Percentiles rank a stretch among this genome's conserved stretches.
phyloP scores from a whole-genome alignment of 2,113 vertebrate species.

The Tetraodon nigroviridis region DNA sequence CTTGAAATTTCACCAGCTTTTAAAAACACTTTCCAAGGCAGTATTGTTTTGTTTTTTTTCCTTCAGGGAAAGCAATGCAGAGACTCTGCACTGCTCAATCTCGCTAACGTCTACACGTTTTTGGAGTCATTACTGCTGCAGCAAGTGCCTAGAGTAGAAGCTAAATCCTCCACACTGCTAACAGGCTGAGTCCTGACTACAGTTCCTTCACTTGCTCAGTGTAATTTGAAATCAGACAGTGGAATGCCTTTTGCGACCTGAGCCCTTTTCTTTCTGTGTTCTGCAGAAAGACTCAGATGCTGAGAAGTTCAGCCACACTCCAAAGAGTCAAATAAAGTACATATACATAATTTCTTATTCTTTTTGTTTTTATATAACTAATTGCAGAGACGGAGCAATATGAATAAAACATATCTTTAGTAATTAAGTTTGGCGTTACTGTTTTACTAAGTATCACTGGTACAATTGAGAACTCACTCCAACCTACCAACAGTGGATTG shows the following conservation, averaged over 20 bases:
- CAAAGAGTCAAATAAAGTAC: neutral
- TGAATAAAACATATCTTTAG: no score
- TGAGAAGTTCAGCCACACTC: neutral
- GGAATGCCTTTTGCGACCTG: slow-evolving; percentile 22
- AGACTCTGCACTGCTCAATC: slow-evolving; percentile 34
- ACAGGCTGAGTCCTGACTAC: slow-evolving; percentile 38
- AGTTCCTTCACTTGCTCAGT: slow-evolving; percentile 34
- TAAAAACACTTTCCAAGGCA: slow-evolving; percentile 23
- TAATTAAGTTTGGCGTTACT: neutral
- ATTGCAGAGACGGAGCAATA: no score
- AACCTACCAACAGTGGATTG: no score
- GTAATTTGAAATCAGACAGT: slow-evolving; percentile 51
- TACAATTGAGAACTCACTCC: no score
- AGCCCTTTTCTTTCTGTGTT: slow-evolving; percentile 16
- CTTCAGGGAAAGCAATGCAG: slow-evolving; percentile 23
- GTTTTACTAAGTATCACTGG: slow-evolving; percentile 10
- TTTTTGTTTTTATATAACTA: no score
- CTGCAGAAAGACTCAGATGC: no score
- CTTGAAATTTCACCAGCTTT: slow-evolving; percentile 31
- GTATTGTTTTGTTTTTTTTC: slow-evolving; percentile 29
- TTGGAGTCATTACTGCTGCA: slow-evolving; percentile 50
- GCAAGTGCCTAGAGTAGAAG: slow-evolving; percentile 38
- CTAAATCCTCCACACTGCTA: slow-evolving; percentile 42
- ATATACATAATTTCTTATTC: neutral
- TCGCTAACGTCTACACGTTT: slow-evolving; percentile 39